These are phyloP conservation scores for Hypotaenidia philippensis DNA, from an alignment of 2,797 vertebrate genomes.

Conservation along the genomic window DNA sequence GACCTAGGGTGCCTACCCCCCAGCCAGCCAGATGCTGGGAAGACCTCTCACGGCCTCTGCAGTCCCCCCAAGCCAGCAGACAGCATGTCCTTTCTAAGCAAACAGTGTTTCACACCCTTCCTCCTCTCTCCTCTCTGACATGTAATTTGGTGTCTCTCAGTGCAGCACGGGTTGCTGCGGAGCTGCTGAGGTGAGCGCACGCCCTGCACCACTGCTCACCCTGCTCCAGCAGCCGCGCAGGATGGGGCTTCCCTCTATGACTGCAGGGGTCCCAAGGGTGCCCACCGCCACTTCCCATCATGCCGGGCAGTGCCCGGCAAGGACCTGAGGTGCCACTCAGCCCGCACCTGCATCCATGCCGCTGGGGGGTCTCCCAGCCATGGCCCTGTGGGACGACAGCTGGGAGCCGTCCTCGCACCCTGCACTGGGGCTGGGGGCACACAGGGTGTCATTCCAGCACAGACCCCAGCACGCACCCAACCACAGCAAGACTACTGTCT, in stretches of 20 bases:
- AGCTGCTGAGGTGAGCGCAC: not conserved
- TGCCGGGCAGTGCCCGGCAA: fast-evolving
- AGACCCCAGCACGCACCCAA: fast-evolving
- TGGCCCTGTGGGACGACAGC: fast-evolving
- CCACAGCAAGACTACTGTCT: not conserved
- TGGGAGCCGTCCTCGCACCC: not conserved
- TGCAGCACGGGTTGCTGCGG: not conserved
- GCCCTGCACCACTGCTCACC: not conserved
- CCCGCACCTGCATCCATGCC: fast-evolving
- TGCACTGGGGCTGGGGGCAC: fast-evolving
- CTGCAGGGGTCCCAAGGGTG: not conserved
- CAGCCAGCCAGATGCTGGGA: not conserved
- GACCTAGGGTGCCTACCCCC: not conserved
- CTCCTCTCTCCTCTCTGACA: not conserved
- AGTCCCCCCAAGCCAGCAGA: not conserved
- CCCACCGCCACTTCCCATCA: fast-evolving
- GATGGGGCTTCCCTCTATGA: fast-evolving
- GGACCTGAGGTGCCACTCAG: fast-evolving
- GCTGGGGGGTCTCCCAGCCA: not conserved
- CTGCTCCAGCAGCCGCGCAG: fast-evolving
- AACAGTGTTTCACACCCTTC: not conserved
- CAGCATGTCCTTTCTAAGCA: not conserved
- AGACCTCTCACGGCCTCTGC: not conserved
- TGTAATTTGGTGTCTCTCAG: fast-evolving
- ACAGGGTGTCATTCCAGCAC: not conserved